Evolutionary conservation across 2,113 vertebrate genomes (phyloP), one percentile per base, ranked within the genome.

Genomic region (Ceyx melanurus): DNA sequence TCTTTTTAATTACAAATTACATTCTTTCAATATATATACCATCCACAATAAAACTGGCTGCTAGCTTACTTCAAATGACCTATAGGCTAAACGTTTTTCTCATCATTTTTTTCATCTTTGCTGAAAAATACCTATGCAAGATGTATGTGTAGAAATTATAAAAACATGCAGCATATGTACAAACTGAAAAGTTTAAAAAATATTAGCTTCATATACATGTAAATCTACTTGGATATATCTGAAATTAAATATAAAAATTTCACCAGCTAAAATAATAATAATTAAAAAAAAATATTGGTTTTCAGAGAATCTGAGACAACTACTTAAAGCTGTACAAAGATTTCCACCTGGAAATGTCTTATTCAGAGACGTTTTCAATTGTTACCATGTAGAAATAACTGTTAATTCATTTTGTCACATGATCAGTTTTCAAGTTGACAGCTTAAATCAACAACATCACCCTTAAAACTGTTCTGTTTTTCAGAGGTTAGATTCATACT

Each of bases 191-290:
- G 66, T 97, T 98, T 98, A 93, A 97, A 98, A 98, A 98, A 98
- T 98, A 98, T 97, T 97, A 97, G 97, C 98, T 97, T 97, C 98
- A 98, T 98, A 98, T 98, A 98, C 98, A 98, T 94, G 98, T 97
- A 96, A 97, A 97, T 98, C 97, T 98, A 98, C 97, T 97, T 97
- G 97, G 90, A 93, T 98, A 98, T 97, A 97, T 96, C 94, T 93
- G 98, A 97, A 98, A 97, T 98, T 97, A 97, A 97, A 98, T 98
- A 98, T 97, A 98, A 98, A 98, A 98, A 96, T 96, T 97, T 96
- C 95, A 95, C 95, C 94, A 97, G 96, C 97, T 97, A 97, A 97
- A 97, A 98, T 93, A 77, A 94, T 35, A 35, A 35, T 35, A 94
- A 95, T 88, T 79, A 77, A 64, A 11, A 80, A 10, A 33, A 92